Conservation (phyloP, 1,140 invertebrate species). For the Cydia amplana region DNA sequence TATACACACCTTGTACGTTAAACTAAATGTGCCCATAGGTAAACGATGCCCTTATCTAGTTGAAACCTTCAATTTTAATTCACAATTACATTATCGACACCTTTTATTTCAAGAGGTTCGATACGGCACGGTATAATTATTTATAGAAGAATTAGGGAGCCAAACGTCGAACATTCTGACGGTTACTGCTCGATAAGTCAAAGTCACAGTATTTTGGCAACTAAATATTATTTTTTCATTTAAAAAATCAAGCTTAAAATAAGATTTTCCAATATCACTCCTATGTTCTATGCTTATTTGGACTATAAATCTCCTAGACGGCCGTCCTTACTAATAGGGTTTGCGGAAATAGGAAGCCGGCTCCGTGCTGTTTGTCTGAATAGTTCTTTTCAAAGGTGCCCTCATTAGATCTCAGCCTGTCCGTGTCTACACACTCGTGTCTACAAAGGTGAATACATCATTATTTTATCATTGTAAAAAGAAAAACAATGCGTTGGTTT, state of each 20-base stretch:
- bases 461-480: neutral
- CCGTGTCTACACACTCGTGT: neutral
- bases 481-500: neutral
- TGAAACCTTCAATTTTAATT: too few relatives aligned
- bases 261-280: neutral
- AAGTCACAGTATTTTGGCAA: too few relatives aligned
- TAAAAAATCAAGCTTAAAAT: neutral
- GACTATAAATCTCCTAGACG: neutral
- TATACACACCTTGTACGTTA: too few relatives aligned
- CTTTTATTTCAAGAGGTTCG: too few relatives aligned
- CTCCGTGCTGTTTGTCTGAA: neutral
- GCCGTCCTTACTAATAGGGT: neutral
- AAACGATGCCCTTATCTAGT: too few relatives aligned
- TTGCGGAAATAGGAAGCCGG: neutral
- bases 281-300: neutral
- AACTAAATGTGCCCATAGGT: too few relatives aligned
- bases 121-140: too few relatives aligned
- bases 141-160: neutral
- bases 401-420: conserved; percentile 17
- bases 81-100: too few relatives aligned
- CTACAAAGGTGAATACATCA: neutral
- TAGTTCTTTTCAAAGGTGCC: neutral
- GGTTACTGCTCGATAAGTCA: too few relatives aligned
- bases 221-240: too few relatives aligned
- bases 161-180: too few relatives aligned